phyloP scores from a whole-genome alignment of 2,797 vertebrate genomes.

The Karalla daura region DNA sequence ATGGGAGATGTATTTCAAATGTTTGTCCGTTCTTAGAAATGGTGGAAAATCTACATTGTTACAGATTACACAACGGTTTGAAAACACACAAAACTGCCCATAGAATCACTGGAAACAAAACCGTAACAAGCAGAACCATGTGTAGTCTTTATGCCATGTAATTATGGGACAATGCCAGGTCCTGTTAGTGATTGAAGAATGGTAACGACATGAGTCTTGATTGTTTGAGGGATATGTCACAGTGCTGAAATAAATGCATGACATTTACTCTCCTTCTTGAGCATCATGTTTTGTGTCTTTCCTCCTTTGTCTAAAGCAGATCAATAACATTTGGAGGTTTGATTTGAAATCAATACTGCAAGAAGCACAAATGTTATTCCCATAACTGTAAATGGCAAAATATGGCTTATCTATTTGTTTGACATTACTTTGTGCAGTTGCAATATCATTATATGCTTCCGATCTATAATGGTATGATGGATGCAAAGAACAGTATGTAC shows the following conservation, averaged over 20 bases:
- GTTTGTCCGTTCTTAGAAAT: constrained; percentile 32
- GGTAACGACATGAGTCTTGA: constrained; percentile 46
- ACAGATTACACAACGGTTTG: constrained; percentile 32
- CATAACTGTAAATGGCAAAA: not conserved
- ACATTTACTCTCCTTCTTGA: constrained; percentile 61
- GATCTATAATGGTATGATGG: not conserved
- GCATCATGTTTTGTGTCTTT: constrained; percentile 33
- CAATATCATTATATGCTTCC: not conserved
- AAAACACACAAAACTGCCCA: constrained; percentile 53
- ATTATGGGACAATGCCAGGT: constrained; percentile 42
- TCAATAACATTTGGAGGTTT: not conserved
- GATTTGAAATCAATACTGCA: not conserved
- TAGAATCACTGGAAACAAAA: constrained; percentile 61
- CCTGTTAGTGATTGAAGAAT: constrained; percentile 51
- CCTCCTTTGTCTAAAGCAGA: not conserved
- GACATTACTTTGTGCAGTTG: not conserved
- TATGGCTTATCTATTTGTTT: not conserved
- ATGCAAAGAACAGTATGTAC: not conserved
- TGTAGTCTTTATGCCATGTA: constrained; percentile 67
- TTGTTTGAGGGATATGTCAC: constrained; percentile 61
- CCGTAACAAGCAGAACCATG: constrained; percentile 46
- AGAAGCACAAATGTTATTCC: not conserved
- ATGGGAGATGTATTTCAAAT: constrained; percentile 20
- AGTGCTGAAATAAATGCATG: constrained; percentile 83
- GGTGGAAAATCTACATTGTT: constrained; percentile 36